Conservation (phyloP, 2,888 invertebrate species). For the Petrolisthes manimaculis region DNA sequence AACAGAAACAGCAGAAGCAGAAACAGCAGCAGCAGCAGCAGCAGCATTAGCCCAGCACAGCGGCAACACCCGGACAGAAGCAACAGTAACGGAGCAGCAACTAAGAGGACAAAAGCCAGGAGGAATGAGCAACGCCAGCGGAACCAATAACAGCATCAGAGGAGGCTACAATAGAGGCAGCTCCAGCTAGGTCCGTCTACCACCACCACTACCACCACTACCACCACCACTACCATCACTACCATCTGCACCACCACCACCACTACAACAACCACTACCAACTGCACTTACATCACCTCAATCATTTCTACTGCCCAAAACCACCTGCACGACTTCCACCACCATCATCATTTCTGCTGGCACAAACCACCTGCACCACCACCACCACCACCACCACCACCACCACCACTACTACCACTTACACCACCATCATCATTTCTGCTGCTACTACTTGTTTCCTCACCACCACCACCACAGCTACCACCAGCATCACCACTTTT, state of each 20-base stretch:
- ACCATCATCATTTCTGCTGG: not conserved
- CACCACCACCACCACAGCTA: too few relatives aligned
- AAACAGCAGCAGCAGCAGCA: not conserved
- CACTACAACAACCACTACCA: not conserved
- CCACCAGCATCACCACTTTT: too few relatives aligned
- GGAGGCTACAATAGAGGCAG: constrained; percentile 1
- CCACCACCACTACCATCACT: not conserved
- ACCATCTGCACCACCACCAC: not conserved
- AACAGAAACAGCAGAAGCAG: not conserved
- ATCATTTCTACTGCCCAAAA: not conserved
- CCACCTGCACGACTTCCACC: not conserved
- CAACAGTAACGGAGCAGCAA: constrained; percentile 18
- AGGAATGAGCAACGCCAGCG: constrained; percentile 20
- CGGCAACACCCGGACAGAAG: constrained; percentile 11
- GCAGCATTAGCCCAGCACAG: constrained; percentile 10
- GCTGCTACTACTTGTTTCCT: too few relatives aligned
- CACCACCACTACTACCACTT: constrained; percentile 3
- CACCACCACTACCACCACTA: constrained; percentile 17
- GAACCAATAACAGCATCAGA: constrained; percentile 32
- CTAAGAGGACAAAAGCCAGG: constrained; percentile 21
- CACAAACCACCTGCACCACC: not conserved
- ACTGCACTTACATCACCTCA: not conserved
- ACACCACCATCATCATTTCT: not conserved
- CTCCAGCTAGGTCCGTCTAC: not conserved
- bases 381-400: not conserved